Conservation (phyloP, 2,888 invertebrate species). For the Andricus curvator region DNA sequence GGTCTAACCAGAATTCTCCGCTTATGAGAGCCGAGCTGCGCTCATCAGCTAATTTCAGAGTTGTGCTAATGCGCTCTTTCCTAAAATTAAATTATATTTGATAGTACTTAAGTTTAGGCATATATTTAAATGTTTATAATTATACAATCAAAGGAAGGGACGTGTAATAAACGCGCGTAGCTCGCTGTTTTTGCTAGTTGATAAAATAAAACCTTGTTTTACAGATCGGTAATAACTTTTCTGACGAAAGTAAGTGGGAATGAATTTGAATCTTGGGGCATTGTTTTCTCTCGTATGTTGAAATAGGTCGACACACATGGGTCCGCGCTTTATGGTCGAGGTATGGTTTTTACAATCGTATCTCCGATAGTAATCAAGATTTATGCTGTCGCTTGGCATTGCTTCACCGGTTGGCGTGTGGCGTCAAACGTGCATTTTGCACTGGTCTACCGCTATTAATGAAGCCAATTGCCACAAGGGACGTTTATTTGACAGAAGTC, state of each 20-base stretch:
- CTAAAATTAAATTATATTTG: too few species aligned
- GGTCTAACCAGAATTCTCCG: too few species aligned
- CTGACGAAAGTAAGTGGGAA: conserved; percentile 12
- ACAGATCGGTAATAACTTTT: background rate
- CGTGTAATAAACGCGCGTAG: too few species aligned
- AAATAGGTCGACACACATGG: conserved; percentile 50
- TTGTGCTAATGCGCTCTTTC: too few species aligned
- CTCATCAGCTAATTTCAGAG: too few species aligned
- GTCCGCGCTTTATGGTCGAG: conserved; percentile 43
- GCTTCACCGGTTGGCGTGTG: conserved; percentile 54
- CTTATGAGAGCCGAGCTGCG: too few species aligned
- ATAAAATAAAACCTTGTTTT: background rate
- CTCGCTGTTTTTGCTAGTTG: background rate
- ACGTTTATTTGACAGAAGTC: background rate
- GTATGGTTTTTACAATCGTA: conserved; percentile 54
- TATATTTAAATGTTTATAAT: too few species aligned
- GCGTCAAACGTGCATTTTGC: conserved; percentile 31
- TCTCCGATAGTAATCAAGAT: conserved; percentile 62
- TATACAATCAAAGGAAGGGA: too few species aligned
- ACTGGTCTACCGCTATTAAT: background rate
- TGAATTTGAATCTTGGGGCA: conserved; percentile 26
- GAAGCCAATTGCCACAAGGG: background rate
- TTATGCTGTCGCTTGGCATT: conserved; percentile 59
- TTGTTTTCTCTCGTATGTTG: conserved; percentile 51
- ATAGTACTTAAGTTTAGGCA: too few species aligned